These are phyloP conservation scores for Phylloscopus trochiloides DNA, from an alignment of 2,113 vertebrate species.

Conservation along the genomic window DNA sequence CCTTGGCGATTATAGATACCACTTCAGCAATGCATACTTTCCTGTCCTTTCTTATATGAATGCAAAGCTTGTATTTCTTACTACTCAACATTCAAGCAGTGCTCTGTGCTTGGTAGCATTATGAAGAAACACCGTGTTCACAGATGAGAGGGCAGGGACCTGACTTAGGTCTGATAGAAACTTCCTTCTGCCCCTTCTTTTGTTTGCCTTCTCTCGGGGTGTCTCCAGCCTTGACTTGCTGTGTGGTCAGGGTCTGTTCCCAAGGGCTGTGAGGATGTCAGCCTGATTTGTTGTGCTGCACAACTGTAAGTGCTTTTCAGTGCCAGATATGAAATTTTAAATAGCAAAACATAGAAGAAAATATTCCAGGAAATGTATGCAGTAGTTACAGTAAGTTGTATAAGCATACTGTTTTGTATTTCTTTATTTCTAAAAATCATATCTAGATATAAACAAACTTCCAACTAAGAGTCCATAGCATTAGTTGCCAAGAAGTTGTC, in stretches of 20 bases:
- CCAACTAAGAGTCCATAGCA: neutral
- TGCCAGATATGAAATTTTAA: neutral
- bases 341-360: neutral
- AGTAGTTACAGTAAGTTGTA: neutral
- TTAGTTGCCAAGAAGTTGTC: neutral
- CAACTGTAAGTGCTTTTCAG: neutral
- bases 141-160: neutral
- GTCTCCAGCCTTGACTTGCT: neutral
- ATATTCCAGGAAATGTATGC: neutral
- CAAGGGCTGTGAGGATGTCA: neutral
- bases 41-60: neutral
- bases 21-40: neutral
- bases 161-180: neutral
- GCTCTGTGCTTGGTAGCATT: neutral
- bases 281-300: neutral
- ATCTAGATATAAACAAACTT: neutral
- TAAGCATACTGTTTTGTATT: neutral
- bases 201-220: neutral
- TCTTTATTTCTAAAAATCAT: neutral
- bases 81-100: neutral
- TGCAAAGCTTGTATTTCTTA: neutral
- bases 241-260: neutral
- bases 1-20: neutral
- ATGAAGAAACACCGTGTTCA: neutral
- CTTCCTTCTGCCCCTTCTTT: neutral